Evolutionary conservation across 2,113 vertebrate species (phyloP), one percentile per base, ranked within the genome.

Genomic region (Bos javanicus): DNA sequence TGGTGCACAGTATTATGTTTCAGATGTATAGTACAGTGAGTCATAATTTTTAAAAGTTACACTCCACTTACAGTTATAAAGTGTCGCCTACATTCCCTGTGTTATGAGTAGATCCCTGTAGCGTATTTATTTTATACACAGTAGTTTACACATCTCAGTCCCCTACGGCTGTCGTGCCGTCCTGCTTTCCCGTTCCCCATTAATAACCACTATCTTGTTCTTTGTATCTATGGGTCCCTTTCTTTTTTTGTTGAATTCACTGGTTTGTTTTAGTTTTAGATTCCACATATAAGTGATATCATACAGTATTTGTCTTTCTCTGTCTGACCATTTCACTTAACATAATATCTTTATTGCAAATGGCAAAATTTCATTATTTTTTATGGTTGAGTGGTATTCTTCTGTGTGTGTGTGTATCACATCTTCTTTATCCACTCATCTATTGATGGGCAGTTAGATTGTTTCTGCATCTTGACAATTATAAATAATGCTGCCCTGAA

Each of bases 91-190:
- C 25, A 8, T 5, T 25, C 50, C 12, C 30, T 36, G 30, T 23
- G 50, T 36, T 8, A 33, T n/a, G 12, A 4, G 52, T 36, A 8
- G 13, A 23, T 54, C 50, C 50, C n/a, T 82, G 19, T n/a, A 23
- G 50, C 1, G 4, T 25, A 5, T 36, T 36, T n/a, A 25, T 36
- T 21, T 36, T 36, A 83, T 4, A 25, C 3, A 15, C 19, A 25
- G 50, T 4, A 54, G 33, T 8, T 54, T 15, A 14, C 8, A 13
- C 33, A 2, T 54, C 50, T 54, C 52, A 36, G 1, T 25, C 50
- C 50, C 33, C 50, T n/a, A 25, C 33, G 0, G 1, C 50, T 83
- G 2, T 23, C 12, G 7, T 25, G 33, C 50, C 2, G 0, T 54
- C 17, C 33, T 54, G 6, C 80, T 54, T 23, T 54, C 50, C 50